Evolutionary conservation across 2,888 invertebrate genomes (phyloP).

Genomic region (Hypercompe scribonia): DNA sequence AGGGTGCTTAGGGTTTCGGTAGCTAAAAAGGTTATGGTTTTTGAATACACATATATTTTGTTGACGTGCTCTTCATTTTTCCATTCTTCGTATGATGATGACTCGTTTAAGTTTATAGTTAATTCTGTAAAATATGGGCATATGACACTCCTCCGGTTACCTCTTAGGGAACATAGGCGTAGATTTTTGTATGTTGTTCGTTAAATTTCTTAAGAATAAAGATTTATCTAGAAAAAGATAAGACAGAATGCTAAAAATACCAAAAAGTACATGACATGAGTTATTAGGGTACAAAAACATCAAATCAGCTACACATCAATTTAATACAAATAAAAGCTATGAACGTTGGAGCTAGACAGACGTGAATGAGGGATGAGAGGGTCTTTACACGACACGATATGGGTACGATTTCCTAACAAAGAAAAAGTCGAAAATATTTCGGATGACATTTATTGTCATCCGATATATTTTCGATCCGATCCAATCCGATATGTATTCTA

Average conservation of each 20-base stretch:
- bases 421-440: neutral
- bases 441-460: neutral
- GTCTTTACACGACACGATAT: constrained; percentile 41
- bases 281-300: constrained; percentile 35
- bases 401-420: neutral
- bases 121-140: too few species aligned
- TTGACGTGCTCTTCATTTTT: too few species aligned
- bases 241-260: neutral
- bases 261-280: constrained; percentile 30
- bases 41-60: too few species aligned
- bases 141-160: too few species aligned
- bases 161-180: too few species aligned
- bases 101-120: too few species aligned
- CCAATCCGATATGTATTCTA: too few species aligned
- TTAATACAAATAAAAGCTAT: constrained; percentile 40
- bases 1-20: too few species aligned
- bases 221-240: neutral
- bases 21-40: too few species aligned
- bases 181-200: too few species aligned
- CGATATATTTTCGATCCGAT: too few species aligned
- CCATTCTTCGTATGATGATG: too few species aligned
- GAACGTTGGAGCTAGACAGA: constrained; percentile 54
- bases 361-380: constrained; percentile 62
- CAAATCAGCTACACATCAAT: constrained; percentile 41
- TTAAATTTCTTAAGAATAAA: neutral